A percentile compares a stretch with the other conserved stretches of the same genome.
Conservation (phyloP, 1,140 invertebrate genomes). For the Paraescarpia echinospica region DNA sequence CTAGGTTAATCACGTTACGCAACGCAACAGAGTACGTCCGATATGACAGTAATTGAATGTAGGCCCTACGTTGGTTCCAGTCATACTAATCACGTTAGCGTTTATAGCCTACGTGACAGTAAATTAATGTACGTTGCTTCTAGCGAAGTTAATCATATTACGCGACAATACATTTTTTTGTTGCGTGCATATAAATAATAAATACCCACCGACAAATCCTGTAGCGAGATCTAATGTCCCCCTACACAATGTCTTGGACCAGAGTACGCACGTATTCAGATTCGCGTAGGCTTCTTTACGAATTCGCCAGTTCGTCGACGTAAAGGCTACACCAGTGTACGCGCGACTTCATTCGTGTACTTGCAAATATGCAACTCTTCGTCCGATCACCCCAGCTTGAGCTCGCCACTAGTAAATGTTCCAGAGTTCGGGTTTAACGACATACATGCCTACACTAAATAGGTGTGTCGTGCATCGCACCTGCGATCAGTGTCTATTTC, state of each 20-base stretch:
- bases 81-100: too few species aligned
- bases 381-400: neutral
- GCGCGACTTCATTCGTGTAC: neutral
- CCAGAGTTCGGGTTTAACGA: neutral
- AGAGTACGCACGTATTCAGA: neutral
- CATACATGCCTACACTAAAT: neutral
- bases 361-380: neutral
- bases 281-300: neutral
- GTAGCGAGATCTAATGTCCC: neutral
- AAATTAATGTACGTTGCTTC: neutral
- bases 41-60: neutral
- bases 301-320: neutral
- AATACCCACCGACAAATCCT: neutral
- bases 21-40: neutral
- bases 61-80: too few species aligned
- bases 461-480: neutral
- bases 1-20: too few species aligned
- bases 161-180: neutral
- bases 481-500: neutral
- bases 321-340: neutral
- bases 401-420: neutral
- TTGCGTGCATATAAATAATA: neutral
- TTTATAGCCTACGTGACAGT: neutral
- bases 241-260: neutral
- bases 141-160: neutral